phyloP scores from a whole-genome alignment of 2,888 invertebrate genomes.

The Glaucopsyche alexis region DNA sequence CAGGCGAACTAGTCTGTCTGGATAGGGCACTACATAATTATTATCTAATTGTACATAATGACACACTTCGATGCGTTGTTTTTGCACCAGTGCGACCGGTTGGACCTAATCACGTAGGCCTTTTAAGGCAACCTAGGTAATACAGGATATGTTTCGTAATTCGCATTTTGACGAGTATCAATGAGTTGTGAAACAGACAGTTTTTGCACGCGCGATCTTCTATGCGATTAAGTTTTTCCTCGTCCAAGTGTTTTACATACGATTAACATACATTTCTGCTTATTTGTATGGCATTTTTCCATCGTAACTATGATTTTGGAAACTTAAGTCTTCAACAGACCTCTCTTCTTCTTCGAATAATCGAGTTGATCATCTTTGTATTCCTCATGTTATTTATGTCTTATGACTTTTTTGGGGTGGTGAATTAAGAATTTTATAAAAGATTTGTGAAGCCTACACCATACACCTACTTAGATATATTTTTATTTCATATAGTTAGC shows the following conservation, averaged over 20 bases:
- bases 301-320: background rate
- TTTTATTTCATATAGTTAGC: too few relatives aligned
- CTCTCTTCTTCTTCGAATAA: too few relatives aligned
- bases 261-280: background rate
- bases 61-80: slow-evolving; percentile 22
- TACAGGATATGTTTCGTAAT: slow-evolving; percentile 39
- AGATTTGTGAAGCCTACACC: too few relatives aligned
- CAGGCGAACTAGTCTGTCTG: background rate
- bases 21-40: slow-evolving; percentile 21
- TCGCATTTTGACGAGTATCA: slow-evolving; percentile 26
- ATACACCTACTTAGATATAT: too few relatives aligned
- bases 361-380: too few relatives aligned
- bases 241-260: background rate
- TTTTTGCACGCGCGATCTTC: slow-evolving; percentile 16
- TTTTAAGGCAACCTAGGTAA: slow-evolving; percentile 40
- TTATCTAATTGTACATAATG: slow-evolving; percentile 25
- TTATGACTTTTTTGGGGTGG: too few relatives aligned
- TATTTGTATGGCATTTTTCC: background rate
- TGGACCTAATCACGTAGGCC: slow-evolving; percentile 34
- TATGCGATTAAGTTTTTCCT: slow-evolving; percentile 7
- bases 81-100: slow-evolving; percentile 33
- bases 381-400: too few relatives aligned
- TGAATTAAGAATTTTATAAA: too few relatives aligned
- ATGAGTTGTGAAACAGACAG: slow-evolving; percentile 25
- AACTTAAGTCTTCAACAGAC: too few relatives aligned